Conservation (phyloP, 2,113 vertebrate genomes). For the Noturus placidus region DNA sequence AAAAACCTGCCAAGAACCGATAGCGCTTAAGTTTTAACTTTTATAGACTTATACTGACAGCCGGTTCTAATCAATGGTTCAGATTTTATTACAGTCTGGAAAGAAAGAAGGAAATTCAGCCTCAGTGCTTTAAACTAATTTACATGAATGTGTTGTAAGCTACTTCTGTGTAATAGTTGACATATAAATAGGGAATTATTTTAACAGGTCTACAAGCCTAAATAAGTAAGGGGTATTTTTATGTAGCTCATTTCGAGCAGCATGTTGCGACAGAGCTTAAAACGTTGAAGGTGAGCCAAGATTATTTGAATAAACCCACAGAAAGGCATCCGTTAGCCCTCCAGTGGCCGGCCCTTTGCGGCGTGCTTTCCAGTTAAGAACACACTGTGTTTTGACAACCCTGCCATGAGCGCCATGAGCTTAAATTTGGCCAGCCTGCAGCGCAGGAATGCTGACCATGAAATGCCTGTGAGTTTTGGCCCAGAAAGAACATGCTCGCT, state of each 20-base stretch:
- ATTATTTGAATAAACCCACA: constrained; percentile 32
- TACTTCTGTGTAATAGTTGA: constrained; percentile 10
- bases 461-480: constrained; percentile 55
- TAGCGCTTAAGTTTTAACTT: background rate
- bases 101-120: background rate
- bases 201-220: constrained; percentile 30
- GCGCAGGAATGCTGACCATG: constrained; percentile 57
- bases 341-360: constrained; percentile 40
- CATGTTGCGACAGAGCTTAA: constrained; percentile 18
- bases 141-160: background rate
- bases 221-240: constrained; percentile 13
- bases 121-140: constrained; percentile 1
- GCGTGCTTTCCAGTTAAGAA: constrained; percentile 43
- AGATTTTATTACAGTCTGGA: background rate
- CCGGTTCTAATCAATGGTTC: background rate
- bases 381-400: constrained; percentile 56
- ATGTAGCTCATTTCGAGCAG: background rate
- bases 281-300: constrained; percentile 13
- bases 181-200: constrained; percentile 17
- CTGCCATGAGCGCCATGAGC: constrained; percentile 45
- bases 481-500: constrained; percentile 39
- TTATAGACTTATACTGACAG: background rate
- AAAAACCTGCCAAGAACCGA: background rate
- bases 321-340: constrained; percentile 37
- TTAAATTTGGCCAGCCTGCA: constrained; percentile 51